Base-by-base conservation (phyloP, 2,797 vertebrate species). In the Vipera ursinii region DNA sequence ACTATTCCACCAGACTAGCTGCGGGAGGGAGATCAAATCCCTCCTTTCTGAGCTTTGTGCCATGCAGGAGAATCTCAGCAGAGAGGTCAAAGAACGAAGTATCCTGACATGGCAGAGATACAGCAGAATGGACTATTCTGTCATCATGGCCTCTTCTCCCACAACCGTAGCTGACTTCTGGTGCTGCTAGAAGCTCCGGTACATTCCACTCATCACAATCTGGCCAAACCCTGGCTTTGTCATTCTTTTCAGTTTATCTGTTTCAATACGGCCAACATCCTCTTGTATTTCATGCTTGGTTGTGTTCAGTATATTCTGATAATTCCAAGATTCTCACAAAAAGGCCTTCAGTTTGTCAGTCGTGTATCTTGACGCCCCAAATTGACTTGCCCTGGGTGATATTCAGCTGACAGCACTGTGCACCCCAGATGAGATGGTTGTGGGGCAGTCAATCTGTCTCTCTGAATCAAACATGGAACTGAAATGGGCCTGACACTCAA, bases 401-500 rank as follows among this genome's bases (percentile, higher is more conserved):
- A 4, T 65, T 93, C 91, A 92, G 78, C 87, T 90, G 88, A 87
- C 91, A 2, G 28, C 88, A 3, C 6, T 14, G 3, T 4, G 38
- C 1, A 17, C 13, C 78, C 4, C 78, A 1, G 24, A 5, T 2
- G 38, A 60, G 13, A 22, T 48, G 73, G 95, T 92, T 91, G 85
- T 89, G 59, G 94, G 92, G 92, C 93, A 87, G 86, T 90, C 60
- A 12, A 53, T 48, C 1, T 92, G 69, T 78, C 89, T 78, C 28
- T 95, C 91, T 3, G 32, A 7, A 0, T 96, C 94, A 94, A 97
- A 97, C 95, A 98, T 97, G 38, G 97, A 92, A 22, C 63, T 96
- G 95, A 98, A 98, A 91, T 98, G 97, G 2, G 96, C 96, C 94
- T 96, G 96, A 93, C 96, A 97, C 92, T 98, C 96, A 1, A 86